Evolutionary conservation across 2,888 invertebrate genomes (phyloP), one percentile per base, ranked within the genome.

Genomic region (Tanaodytes sp.): DNA sequence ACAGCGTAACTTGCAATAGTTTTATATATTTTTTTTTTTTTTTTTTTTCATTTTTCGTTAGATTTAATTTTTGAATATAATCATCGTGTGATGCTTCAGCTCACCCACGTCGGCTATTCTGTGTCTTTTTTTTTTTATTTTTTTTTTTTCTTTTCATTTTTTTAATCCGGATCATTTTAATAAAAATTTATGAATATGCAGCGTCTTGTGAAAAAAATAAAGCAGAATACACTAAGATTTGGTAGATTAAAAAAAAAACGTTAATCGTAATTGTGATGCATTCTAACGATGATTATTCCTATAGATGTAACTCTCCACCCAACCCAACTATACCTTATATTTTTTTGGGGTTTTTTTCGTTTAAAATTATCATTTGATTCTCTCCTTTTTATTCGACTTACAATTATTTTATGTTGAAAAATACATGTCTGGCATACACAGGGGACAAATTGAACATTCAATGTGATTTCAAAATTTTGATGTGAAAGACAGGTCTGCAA

Each of bases 261-360:
- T n/a, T n/a, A n/a, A n/a, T n/a, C n/a, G n/a, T n/a, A n/a, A n/a
- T n/a, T n/a, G n/a, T n/a, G n/a, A n/a, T n/a, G n/a, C n/a, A n/a
- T n/a, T n/a, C n/a, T n/a, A n/a, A n/a, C n/a, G n/a, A n/a, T n/a
- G n/a, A n/a, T n/a, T n/a, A n/a, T n/a, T n/a, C n/a, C n/a, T n/a
- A n/a, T n/a, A n/a, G 40, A 61, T 55, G 27, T 54, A 54, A 75
- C 75, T 76, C 76, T 76, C 75, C 76, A 77, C 77, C 77, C 75
- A 71, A 64, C 55, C 52, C 52, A 42, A 40, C 8, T 23, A 23
- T 23, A 23, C 4, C 8, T 23, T 23, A 5, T 23, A 5, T 23
- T 5, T 23, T 23, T 5, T 23, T 23, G 4, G 23, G 8, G 5
- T 23, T 5, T 23, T 23, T 23, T 23, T 43, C n/a, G 33, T 52